Conservation (phyloP, 2,888 invertebrate species). For the Pollenia amentaria region DNA sequence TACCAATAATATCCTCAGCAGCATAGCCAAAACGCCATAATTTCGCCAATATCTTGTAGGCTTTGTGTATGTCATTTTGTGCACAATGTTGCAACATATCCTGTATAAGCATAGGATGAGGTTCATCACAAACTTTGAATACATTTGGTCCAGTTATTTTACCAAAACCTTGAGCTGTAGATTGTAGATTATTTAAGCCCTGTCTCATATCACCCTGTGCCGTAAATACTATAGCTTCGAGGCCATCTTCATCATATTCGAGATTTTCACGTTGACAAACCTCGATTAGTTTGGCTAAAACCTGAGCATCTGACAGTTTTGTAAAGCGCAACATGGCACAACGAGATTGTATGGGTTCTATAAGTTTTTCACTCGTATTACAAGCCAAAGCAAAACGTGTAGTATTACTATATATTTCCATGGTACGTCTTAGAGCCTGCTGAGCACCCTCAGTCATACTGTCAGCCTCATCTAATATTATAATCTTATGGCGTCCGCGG, state of each 20-base stretch:
- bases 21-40: constrained; percentile 98
- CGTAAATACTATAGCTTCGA: constrained; percentile 98
- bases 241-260: constrained; percentile 94
- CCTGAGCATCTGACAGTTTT: constrained; percentile 94
- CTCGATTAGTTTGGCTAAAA: constrained; percentile 92
- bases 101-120: constrained; percentile 96
- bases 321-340: constrained; percentile 98
- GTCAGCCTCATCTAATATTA: constrained; percentile 99
- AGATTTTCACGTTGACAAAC: constrained; percentile 91
- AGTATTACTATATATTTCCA: constrained; percentile 99
- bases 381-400: constrained; percentile 99
- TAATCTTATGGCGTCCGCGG: constrained; percentile 96
- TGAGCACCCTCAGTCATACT: constrained; percentile 99
- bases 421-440: constrained; percentile 97
- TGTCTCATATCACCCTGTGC: constrained; percentile 99
- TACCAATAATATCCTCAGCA: constrained; percentile 97
- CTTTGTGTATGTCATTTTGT: constrained; percentile 92
- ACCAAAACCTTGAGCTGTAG: constrained; percentile 96
- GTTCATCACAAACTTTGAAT: constrained; percentile 99
- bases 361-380: constrained; percentile 99
- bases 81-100: constrained; percentile 95
- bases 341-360: constrained; percentile 99
- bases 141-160: constrained; percentile 97
- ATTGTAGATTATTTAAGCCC: constrained; percentile 98
- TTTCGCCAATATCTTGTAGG: constrained; percentile 94